Base-by-base conservation (phyloP, 2,113 vertebrate genomes). In the Micronycteris hirsuta region DNA sequence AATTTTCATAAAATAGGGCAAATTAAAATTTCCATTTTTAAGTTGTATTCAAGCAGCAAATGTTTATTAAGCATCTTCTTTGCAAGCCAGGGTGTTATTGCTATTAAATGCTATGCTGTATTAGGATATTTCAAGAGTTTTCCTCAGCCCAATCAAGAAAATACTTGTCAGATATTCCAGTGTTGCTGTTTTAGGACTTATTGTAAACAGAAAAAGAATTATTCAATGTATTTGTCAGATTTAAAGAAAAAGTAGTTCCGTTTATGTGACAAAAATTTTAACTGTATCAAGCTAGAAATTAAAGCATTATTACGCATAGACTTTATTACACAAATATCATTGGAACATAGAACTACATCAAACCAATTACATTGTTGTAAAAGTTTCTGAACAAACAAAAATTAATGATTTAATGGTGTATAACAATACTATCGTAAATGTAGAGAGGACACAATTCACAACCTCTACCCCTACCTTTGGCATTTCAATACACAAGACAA, bases 301-400 rank as follows among this genome's bases (percentile, higher is more conserved):
- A 63, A 96, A 95, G 81, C 94, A 93, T 90, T 78, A 85, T 90
- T 94, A 76, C 49, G 91, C 67, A 15, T 26, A 86, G 78, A 56
- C 92, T 95, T 84, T 96, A 87, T 89, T 96, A 93, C 81, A 95
- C 84, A 95, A 63, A 45, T 93, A 71, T 76, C 47, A 93, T 41
- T 73, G n/a, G 89, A 68, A 92, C 49, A 61, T 41, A 74, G 67
- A 97, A 95, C 49, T 74, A 93, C 43, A 94, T 94, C 71, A 93
- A 36, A 91, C 54, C 47, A 91, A 76, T 82, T 70, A 93, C 47
- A 84, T 3, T 92, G 38, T 47, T 84, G 28, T 70, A 91, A 93
- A 95, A 83, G 36, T 96, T 95, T 96, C 87, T 94, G 31, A 96
- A 96, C 86, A 52, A 95, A 85, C 96, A 94, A 67, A 56, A 93